Evolutionary conservation across 2,888 invertebrate species (phyloP), one percentile per base, ranked within the genome.

Genomic region (Pseudococcus longispinus): DNA sequence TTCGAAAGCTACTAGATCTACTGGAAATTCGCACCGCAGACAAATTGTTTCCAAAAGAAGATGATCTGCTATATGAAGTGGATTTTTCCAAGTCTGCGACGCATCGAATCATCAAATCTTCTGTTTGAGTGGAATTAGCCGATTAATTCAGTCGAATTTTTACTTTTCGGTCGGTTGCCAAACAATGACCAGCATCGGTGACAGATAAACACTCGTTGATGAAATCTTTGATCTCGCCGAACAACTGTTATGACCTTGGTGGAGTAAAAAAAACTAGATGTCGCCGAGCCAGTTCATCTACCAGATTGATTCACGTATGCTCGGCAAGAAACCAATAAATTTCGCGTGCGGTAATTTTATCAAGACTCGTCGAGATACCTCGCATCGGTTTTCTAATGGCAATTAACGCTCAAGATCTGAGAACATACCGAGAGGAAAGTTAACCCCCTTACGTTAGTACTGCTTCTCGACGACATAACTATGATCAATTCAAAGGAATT

Each of bases 181-280:
- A 80, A 80, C 42, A 80, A 80, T 80, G 15, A 26, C 32, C 37
- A 74, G 77, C 29, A 29, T 70, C 77, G 42, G 77, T 80, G 77
- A 80, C 77, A 80, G 77, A 42, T n/a, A 20, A 42, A 80, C 77
- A 80, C 77, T 80, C 77, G 77, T 80, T 80, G 77, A 80, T 42
- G 77, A 42, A 80, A 42, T 80, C 77, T 80, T 80, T 80, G 42
- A 80, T 80, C 42, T 80, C n/a, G 42, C 77, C 77, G 77, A 80
- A 80, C 77, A 42, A 20, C 20, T 80, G 77, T 18, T 80, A 80
- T 80, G 77, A 42, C 77, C 77, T 80, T 80, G 77, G 42, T 80
- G 15, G 23, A 23, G 60, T 2, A n/a, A n/a, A 51, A 51, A 42
- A 80, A 80, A 80, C 77, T 42, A 80, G 77, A 80, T 29, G 77